Percentiles rank a stretch among this genome's conserved stretches.
Evolutionary conservation across 1,140 invertebrate genomes (phyloP).

Genomic region (Pectinophora gossypiella): DNA sequence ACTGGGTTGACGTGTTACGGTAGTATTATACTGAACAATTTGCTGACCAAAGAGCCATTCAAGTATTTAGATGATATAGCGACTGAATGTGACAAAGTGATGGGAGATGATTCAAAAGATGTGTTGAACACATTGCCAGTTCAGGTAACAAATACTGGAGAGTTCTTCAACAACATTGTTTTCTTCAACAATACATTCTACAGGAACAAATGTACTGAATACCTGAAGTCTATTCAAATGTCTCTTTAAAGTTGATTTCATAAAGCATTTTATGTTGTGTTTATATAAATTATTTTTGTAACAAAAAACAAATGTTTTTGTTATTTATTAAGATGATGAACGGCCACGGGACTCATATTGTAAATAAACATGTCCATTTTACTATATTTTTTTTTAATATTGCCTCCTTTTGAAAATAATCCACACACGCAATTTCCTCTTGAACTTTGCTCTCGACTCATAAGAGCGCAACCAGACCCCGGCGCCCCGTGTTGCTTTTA

Average conservation of each 20-base stretch:
- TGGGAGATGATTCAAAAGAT: slow-evolving; percentile 38
- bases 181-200: slow-evolving; percentile 67
- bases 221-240: slow-evolving; percentile 19
- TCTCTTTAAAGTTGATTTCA: neutral
- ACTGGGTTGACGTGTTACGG: slow-evolving; percentile 50
- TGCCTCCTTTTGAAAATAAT: too few species aligned
- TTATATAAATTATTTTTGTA: neutral
- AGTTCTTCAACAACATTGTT: slow-evolving; percentile 59
- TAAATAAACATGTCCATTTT: too few species aligned
- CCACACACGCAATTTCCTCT: too few species aligned
- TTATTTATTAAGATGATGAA: too few species aligned
- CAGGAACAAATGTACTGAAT: slow-evolving; percentile 59
- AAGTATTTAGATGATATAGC: slow-evolving; percentile 40
- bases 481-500: too few species aligned
- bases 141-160: slow-evolving; percentile 50
- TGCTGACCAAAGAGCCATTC: slow-evolving; percentile 38
- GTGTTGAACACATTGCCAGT: slow-evolving; percentile 53
- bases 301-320: neutral
- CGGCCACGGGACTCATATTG: too few species aligned
- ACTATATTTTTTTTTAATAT: too few species aligned
- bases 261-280: neutral
- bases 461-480: too few species aligned
- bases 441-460: too few species aligned
- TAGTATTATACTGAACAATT: slow-evolving; percentile 45
- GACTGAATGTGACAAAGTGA: slow-evolving; percentile 42